Evolutionary conservation across 2,888 invertebrate species (phyloP).

Genomic region (Lobophora halterata): DNA sequence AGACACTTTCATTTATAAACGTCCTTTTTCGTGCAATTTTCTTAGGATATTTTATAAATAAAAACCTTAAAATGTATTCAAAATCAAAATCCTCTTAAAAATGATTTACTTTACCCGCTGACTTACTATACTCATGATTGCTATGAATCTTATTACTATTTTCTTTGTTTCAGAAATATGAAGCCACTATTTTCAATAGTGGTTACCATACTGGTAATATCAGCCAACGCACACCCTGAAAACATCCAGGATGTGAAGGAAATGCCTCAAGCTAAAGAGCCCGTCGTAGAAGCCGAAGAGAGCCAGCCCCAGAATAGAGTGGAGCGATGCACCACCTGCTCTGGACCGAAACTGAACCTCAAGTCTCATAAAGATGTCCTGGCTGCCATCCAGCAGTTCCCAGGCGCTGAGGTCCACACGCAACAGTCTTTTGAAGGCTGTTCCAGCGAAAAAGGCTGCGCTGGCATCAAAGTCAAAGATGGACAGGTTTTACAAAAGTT

Average conservation of each 20-base stretch:
- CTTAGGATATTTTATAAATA: too few relatives aligned
- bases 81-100: background rate
- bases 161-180: slow-evolving; percentile 69
- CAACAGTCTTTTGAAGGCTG: slow-evolving; percentile 70
- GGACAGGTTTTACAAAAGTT: slow-evolving; percentile 64
- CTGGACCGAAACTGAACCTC: slow-evolving; percentile 40
- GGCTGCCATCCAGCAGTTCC: slow-evolving; percentile 54
- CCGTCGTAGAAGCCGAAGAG: slow-evolving; percentile 56
- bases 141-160: slow-evolving; percentile 4
- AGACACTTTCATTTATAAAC: too few relatives aligned
- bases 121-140: background rate
- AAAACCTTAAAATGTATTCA: slow-evolving; percentile 1
- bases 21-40: too few relatives aligned
- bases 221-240: slow-evolving; percentile 57
- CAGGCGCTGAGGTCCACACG: slow-evolving; percentile 63
- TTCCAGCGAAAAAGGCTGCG: slow-evolving; percentile 68
- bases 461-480: slow-evolving; percentile 71
- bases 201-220: slow-evolving; percentile 61
- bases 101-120: too few relatives aligned
- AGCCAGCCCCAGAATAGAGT: slow-evolving; percentile 51
- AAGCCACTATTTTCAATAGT: slow-evolving; percentile 70
- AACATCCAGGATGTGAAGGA: slow-evolving; percentile 59
- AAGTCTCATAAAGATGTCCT: slow-evolving; percentile 54
- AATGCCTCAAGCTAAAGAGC: slow-evolving; percentile 54
- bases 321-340: slow-evolving; percentile 63